Evolutionary conservation across 2,113 vertebrate genomes (phyloP).

Genomic region (Anguilla japonica): DNA sequence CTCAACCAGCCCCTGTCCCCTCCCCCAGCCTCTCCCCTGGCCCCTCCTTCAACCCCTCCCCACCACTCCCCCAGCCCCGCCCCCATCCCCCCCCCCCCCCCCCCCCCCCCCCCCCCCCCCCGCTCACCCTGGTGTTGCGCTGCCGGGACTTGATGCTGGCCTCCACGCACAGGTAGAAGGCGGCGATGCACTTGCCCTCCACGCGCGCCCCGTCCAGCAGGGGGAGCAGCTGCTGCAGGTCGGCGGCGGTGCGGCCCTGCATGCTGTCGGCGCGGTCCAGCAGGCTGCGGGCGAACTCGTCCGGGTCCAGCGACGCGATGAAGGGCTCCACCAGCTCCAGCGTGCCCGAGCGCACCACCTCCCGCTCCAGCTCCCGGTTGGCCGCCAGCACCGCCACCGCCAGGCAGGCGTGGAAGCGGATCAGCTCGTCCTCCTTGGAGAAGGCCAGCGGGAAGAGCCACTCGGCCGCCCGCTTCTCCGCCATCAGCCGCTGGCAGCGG

Average conservation of each 20-base stretch:
- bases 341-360: constrained; percentile 93
- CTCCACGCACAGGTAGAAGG: constrained; percentile 92
- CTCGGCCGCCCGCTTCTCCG: constrained; percentile 87
- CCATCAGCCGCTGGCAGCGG: constrained; percentile 88
- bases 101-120: background rate
- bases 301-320: constrained; percentile 87
- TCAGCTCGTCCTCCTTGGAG: constrained; percentile 87
- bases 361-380: constrained; percentile 91
- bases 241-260: constrained; percentile 84
- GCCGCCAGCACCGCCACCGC: constrained; percentile 87
- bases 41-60: background rate
- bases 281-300: constrained; percentile 80
- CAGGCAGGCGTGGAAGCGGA: constrained; percentile 90
- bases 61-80: background rate
- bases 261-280: constrained; percentile 83
- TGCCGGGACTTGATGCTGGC: constrained; percentile 89
- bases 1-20: background rate
- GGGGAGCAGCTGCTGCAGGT: constrained; percentile 87
- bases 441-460: constrained; percentile 97
- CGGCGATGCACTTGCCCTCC: constrained; percentile 93
- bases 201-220: constrained; percentile 86
- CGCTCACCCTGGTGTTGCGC: constrained; percentile 88
- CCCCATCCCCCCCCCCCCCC: background rate
- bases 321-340: constrained; percentile 95
- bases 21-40: background rate